These are phyloP conservation scores for Nibea coibor DNA, from an alignment of 2,113 vertebrate genomes.

Conservation along the genomic window DNA sequence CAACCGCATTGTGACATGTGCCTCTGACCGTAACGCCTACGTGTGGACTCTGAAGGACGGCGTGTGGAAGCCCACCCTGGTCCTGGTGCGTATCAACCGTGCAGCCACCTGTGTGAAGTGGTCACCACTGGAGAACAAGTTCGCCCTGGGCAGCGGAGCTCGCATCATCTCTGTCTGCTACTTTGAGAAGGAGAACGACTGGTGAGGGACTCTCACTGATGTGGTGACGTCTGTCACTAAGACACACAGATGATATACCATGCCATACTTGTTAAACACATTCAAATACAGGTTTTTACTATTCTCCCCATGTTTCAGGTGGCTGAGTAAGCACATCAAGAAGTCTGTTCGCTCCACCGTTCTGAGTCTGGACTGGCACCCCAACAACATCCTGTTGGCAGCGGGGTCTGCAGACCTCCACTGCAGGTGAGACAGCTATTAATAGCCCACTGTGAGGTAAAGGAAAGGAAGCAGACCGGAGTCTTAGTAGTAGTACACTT, in stretches of 20 bases:
- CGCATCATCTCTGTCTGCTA: slow-evolving; percentile 87
- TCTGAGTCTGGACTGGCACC: slow-evolving; percentile 86
- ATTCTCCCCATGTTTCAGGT: slow-evolving; percentile 72
- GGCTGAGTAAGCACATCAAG: slow-evolving; percentile 89
- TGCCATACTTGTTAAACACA: not conserved
- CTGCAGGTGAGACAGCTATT: slow-evolving; percentile 79
- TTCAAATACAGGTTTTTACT: not conserved
- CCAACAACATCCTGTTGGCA: slow-evolving; percentile 86
- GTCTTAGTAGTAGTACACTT: not conserved
- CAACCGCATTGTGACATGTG: slow-evolving; percentile 87
- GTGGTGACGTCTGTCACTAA: no score
- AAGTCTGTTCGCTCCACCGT: slow-evolving; percentile 86
- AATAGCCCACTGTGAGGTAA: no score
- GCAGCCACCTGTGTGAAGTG: slow-evolving; percentile 88
- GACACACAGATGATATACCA: not conserved
- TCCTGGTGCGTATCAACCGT: slow-evolving; percentile 86
- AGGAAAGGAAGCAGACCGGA: not conserved
- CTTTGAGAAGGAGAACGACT: slow-evolving; percentile 88
- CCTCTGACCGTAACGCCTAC: slow-evolving; percentile 86
- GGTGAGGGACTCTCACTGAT: slow-evolving; percentile 70
- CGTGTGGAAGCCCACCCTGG: slow-evolving; percentile 86
- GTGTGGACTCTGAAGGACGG: slow-evolving; percentile 86
- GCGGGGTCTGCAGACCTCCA: slow-evolving; percentile 85
- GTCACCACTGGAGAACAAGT: slow-evolving; percentile 88
- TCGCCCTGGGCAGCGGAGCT: slow-evolving; percentile 86